These are phyloP conservation scores for Nebria salina DNA, from an alignment of 2,888 invertebrate species.

Conservation along the genomic window DNA sequence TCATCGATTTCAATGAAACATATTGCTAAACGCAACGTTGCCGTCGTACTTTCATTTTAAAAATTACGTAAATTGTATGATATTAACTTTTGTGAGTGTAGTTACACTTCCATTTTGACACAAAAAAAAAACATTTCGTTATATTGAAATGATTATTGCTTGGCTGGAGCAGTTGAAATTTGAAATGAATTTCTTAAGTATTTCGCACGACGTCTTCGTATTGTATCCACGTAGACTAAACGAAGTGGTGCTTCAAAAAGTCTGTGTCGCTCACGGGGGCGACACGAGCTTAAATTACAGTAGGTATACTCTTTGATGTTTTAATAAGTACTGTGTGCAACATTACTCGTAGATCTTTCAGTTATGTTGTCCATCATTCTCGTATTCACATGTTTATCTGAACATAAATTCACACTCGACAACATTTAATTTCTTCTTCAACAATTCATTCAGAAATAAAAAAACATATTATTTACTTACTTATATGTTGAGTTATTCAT, in stretches of 20 bases:
- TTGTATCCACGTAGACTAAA: constrained; percentile 22
- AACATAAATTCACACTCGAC: neutral
- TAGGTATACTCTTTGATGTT: constrained; percentile 32
- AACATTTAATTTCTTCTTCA: neutral
- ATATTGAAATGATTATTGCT: neutral
- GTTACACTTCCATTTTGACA: neutral
- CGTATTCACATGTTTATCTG: neutral
- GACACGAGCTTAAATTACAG: constrained; percentile 34
- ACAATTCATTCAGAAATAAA: too few relatives aligned
- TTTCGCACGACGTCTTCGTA: constrained; percentile 22
- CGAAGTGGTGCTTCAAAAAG: constrained; percentile 20
- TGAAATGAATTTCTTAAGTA: constrained; percentile 38
- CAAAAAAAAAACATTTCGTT: neutral
- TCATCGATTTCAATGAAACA: neutral
- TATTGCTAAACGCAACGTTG: neutral
- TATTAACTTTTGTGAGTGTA: too few relatives aligned
- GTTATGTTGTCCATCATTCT: neutral
- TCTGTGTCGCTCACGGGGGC: constrained; percentile 6
- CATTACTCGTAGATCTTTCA: neutral
- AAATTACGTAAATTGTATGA: too few relatives aligned
- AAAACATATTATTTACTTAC: too few relatives aligned
- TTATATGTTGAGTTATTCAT: too few relatives aligned
- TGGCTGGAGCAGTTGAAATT: constrained; percentile 1
- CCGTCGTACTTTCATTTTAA: neutral
- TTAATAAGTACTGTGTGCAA: constrained; percentile 29